Base-by-base conservation (phyloP, 2,888 invertebrate species). In the Tortrix viridana region DNA sequence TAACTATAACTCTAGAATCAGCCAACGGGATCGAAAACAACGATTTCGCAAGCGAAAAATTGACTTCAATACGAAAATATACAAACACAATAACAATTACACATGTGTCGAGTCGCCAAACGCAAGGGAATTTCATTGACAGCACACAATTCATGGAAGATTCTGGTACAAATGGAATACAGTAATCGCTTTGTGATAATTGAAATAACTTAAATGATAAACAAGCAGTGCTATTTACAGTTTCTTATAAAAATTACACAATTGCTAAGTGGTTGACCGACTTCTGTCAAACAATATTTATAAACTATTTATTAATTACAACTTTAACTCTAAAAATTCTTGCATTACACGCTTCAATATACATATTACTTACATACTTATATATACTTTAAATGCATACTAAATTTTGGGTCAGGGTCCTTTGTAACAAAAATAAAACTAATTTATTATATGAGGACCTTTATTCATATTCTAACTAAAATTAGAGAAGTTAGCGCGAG, bases 331-430 rank as follows among this genome's bases (percentile, higher is more conserved):
- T 62, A 62, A 14, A 52, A 62, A 50, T 50, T 62, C 53, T 49
- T 50, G 44, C 43, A 26, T 41, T 23, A 19, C 20, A 19, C 57
- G 47, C 62, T 57, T 60, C 43, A 58, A 62, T 62, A 66, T 47
- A 65, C 53, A 65, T 50, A 61, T 53, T 26, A 26, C 7, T 26
- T 67, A 69, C 54, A 56, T 60, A 67, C 70, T 70, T 63, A 63
- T 71, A 71, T 67, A 76, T 62, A 57, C 41, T 74, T 79, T 83
- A 83, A 83, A 83, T 83, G 83, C 83, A 76, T 75, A 72, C 77
- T 76, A 78, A 50, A 65, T 69, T 67, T 62, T 60, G 60, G 67
- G 69, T 65, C 54, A 55, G 66, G 71, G 73, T 74, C 71, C 67
- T 59, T 58, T 53, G 18, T 58, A 63, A 63, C 47, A 58, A 59